A percentile compares a stretch with the other conserved stretches of the same genome.
Evolutionary conservation across 2,888 invertebrate species (phyloP).

Genomic region (Polyploca ridens): DNA sequence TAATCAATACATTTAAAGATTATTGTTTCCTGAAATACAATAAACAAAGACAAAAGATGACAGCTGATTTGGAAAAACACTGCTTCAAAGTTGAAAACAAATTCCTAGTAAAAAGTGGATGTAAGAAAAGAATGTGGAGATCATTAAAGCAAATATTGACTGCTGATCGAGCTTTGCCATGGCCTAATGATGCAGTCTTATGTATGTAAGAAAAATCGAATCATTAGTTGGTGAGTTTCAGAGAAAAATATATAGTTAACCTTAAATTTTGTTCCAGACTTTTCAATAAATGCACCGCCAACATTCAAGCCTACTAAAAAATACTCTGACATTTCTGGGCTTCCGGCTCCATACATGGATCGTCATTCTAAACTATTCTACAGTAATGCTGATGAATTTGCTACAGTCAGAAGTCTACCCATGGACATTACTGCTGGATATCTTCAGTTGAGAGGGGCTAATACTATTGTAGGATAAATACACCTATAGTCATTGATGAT

Average conservation of each 20-base stretch:
- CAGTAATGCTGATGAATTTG: slow-evolving; percentile 94
- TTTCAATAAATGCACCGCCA: slow-evolving; percentile 95
- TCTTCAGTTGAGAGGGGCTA: slow-evolving; percentile 92
- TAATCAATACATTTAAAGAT: no score
- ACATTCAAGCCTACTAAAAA: slow-evolving; percentile 96
- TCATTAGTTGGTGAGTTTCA: background rate
- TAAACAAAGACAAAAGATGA: slow-evolving; percentile 54
- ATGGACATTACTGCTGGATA: slow-evolving; percentile 97
- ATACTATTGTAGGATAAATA: slow-evolving; percentile 88
- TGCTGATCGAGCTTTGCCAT: slow-evolving; percentile 90
- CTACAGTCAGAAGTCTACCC: slow-evolving; percentile 92
- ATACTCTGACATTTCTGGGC: slow-evolving; percentile 96
- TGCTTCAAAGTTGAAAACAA: slow-evolving; percentile 79
- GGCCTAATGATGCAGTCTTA: slow-evolving; percentile 90
- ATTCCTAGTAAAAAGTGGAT: slow-evolving; percentile 82
- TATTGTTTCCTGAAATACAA: background rate
- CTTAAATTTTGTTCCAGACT: slow-evolving; percentile 83
- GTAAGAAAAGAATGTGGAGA: slow-evolving; percentile 94
- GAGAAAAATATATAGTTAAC: slow-evolving; percentile 7
- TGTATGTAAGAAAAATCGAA: slow-evolving; percentile 83
- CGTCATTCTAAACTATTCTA: slow-evolving; percentile 95
- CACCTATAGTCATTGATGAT: no score
- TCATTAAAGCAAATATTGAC: slow-evolving; percentile 95
- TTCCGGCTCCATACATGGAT: slow-evolving; percentile 94
- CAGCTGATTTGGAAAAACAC: slow-evolving; percentile 62